These are phyloP conservation scores for Poeciliopsis occidentalis DNA, from an alignment of 2,113 vertebrate genomes.

Conservation along the genomic window DNA sequence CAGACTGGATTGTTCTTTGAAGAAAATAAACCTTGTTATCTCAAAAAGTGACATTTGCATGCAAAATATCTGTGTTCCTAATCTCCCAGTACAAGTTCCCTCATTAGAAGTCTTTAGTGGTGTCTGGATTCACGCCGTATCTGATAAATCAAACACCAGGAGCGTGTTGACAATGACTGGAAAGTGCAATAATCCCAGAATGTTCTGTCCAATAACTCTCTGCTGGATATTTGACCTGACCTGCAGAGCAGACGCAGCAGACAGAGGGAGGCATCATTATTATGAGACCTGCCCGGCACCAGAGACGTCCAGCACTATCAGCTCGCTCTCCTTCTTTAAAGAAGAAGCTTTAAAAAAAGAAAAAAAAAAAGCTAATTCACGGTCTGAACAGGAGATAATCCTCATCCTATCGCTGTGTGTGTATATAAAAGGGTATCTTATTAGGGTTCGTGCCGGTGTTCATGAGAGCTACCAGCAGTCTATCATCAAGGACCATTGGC, in stretches of 20 bases:
- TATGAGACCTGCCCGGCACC: slow-evolving; percentile 49
- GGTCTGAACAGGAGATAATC: slow-evolving; percentile 62
- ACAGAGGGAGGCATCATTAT: slow-evolving; percentile 41
- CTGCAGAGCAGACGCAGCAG: slow-evolving; percentile 45
- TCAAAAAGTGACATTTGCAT: background rate
- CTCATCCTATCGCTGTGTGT: slow-evolving; percentile 25
- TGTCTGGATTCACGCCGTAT: slow-evolving; percentile 9
- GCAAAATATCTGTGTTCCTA: background rate
- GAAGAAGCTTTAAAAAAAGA: slow-evolving; percentile 49
- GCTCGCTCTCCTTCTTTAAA: slow-evolving; percentile 35
- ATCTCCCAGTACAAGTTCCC: background rate
- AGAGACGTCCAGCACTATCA: slow-evolving; percentile 50
- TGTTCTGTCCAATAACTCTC: slow-evolving; percentile 26
- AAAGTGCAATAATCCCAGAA: slow-evolving; percentile 39
- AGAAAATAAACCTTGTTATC: background rate
- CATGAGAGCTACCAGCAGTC: slow-evolving; percentile 61
- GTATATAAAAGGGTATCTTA: slow-evolving; percentile 34
- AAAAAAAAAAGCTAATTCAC: slow-evolving; percentile 35
- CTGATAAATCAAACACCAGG: slow-evolving; percentile 26
- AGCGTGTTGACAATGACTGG: slow-evolving; percentile 11
- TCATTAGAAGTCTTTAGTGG: background rate
- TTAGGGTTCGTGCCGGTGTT: slow-evolving; percentile 54
- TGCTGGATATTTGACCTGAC: slow-evolving; percentile 55
- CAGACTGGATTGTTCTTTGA: background rate
- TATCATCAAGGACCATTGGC: slow-evolving; percentile 60